phyloP scores from a whole-genome alignment of 2,797 vertebrate genomes.

The Cossypha heuglini region DNA sequence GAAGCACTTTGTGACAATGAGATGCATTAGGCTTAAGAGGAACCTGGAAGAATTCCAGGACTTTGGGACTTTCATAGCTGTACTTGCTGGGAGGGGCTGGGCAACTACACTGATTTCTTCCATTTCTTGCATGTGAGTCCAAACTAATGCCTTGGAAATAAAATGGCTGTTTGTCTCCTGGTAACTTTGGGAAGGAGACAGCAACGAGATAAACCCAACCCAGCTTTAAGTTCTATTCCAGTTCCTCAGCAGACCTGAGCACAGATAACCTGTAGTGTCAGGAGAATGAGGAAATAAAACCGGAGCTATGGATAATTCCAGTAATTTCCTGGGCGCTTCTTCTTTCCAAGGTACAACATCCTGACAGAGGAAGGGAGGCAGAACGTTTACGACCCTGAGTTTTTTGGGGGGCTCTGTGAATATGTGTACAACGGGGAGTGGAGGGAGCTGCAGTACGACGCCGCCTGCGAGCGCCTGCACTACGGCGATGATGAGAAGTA shows the following conservation, averaged over 20 bases:
- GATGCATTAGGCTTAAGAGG: not conserved
- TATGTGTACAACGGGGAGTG: conserved; percentile 92
- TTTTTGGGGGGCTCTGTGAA: conserved; percentile 88
- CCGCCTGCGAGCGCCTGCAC: conserved; percentile 84
- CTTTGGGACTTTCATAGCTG: not conserved
- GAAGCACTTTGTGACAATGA: not conserved
- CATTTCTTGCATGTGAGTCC: not conserved
- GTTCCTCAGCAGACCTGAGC: not conserved
- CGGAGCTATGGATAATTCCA: not conserved
- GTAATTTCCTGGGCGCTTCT: not conserved
- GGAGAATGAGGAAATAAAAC: not conserved
- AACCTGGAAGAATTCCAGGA: not conserved
- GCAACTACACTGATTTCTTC: not conserved
- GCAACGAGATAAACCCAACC: not conserved
- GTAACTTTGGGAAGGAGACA: not conserved
- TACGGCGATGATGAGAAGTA: conserved; percentile 89
- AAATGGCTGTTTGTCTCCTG: not conserved
- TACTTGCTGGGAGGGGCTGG: not conserved
- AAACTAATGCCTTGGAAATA: not conserved
- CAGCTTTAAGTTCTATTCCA: not conserved
- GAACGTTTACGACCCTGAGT: conserved; percentile 79
- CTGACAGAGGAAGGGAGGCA: conserved; percentile 76
- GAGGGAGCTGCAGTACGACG: conserved; percentile 85
- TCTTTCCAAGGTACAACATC: conserved; percentile 81
- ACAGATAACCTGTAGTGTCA: fast-evolving